These are phyloP conservation scores for Pterophyllum scalare DNA, from an alignment of 2,113 vertebrate genomes.

Conservation along the genomic window DNA sequence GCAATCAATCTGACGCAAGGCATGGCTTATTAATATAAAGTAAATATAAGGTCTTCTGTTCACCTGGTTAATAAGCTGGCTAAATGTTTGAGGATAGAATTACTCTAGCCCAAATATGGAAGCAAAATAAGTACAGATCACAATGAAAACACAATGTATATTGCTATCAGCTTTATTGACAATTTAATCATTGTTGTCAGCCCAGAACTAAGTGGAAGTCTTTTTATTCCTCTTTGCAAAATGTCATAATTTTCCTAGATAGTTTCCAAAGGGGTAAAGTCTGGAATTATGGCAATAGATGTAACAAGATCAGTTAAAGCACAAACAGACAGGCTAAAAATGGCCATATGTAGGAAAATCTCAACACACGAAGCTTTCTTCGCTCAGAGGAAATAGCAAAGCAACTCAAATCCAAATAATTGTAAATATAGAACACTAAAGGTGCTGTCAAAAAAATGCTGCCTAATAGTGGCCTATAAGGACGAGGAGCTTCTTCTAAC, in stretches of 20 bases:
- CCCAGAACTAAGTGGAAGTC: background rate
- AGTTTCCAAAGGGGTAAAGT: background rate
- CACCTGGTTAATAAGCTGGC: no score
- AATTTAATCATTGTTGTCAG: background rate
- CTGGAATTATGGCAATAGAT: background rate
- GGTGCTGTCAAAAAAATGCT: background rate
- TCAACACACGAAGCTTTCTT: background rate
- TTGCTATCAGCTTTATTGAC: background rate
- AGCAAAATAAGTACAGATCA: no score
- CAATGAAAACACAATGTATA: background rate
- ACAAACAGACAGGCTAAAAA: background rate
- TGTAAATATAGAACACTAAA: background rate
- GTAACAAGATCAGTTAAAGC: background rate
- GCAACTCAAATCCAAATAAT: background rate
- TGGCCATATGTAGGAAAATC: background rate
- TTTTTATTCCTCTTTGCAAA: background rate
- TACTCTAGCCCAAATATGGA: background rate
- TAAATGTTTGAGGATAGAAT: background rate
- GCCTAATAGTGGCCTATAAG: background rate
- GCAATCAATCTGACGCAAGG: background rate
- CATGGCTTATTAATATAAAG: background rate
- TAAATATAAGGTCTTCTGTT: no score
- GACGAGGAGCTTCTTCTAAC: background rate
- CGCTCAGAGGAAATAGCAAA: background rate
- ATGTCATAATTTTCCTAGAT: background rate